Percentiles rank a stretch among this genome's conserved stretches.
phyloP scores from a whole-genome alignment of 2,888 invertebrate species.

The Tetrapedia diversipes region DNA sequence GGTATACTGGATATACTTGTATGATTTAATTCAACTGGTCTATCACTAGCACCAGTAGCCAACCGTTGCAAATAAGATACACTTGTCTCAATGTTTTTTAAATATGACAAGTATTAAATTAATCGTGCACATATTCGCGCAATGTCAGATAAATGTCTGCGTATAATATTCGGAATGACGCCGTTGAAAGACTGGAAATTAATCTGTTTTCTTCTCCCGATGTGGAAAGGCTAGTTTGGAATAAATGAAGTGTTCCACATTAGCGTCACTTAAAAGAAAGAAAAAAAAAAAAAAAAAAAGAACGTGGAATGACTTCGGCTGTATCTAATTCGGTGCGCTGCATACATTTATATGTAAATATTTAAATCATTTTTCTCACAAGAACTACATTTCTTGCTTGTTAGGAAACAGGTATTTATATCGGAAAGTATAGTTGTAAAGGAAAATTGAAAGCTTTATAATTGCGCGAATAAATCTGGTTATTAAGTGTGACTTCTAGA shows the following conservation, averaged over 20 bases:
- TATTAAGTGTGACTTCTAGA: no score
- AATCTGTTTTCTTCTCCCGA: not conserved
- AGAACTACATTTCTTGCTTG: not conserved
- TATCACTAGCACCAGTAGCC: no score
- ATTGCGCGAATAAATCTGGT: no score
- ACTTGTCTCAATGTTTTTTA: not conserved
- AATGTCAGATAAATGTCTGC: not conserved
- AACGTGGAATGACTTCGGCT: not conserved
- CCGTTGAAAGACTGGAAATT: constrained; percentile 6
- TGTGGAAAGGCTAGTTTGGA: constrained; percentile 9
- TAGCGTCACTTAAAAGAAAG: no score
- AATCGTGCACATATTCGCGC: not conserved
- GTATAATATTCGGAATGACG: not conserved
- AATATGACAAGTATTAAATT: not conserved
- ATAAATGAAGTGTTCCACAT: constrained; percentile 8
- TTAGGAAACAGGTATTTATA: not conserved
- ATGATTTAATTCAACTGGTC: not conserved
- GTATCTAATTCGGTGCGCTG: not conserved
- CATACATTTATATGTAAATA: constrained; percentile 1
- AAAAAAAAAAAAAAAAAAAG: no score
- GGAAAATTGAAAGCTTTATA: not conserved
- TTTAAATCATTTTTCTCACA: not conserved
- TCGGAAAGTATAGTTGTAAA: not conserved
- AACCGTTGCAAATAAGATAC: not conserved
- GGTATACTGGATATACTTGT: no score